These are phyloP conservation scores for Amniataba percoides DNA, from an alignment of 2,797 vertebrate species.

Conservation along the genomic window DNA sequence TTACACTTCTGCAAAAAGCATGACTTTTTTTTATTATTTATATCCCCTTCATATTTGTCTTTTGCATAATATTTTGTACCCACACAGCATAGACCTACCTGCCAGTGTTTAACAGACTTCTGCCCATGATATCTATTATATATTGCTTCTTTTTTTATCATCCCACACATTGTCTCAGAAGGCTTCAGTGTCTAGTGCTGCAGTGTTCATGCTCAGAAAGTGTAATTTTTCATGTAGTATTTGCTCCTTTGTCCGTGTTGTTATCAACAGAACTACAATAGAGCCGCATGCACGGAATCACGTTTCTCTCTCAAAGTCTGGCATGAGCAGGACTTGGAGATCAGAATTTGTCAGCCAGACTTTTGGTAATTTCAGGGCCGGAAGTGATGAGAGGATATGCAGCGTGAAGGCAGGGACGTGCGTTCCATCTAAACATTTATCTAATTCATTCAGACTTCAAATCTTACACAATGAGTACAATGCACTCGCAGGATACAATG, in stretches of 20 bases:
- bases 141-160: constrained; percentile 77
- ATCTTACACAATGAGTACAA: constrained; percentile 3
- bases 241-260: constrained; percentile 69
- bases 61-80: constrained; percentile 78
- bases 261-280: constrained; percentile 50
- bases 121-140: constrained; percentile 70
- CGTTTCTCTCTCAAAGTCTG: constrained; percentile 62
- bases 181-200: constrained; percentile 79
- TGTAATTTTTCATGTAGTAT: constrained; percentile 72
- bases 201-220: constrained; percentile 76
- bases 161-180: constrained; percentile 84
- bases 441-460: background rate
- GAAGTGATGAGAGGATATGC: constrained; percentile 18
- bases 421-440: constrained; percentile 5
- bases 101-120: constrained; percentile 70
- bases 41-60: constrained; percentile 73
- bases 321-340: constrained; percentile 5
- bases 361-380: constrained; percentile 23
- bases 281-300: constrained; percentile 68
- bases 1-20: constrained; percentile 85
- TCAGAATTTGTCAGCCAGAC: constrained; percentile 7
- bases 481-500: constrained; percentile 15
- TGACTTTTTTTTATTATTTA: constrained; percentile 76
- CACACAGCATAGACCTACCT: constrained; percentile 74
- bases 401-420: constrained; percentile 18